A percentile compares a stretch with the other conserved stretches of the same genome.
Evolutionary conservation across 2,888 invertebrate genomes (phyloP).

Genomic region (Drosophila flavopinicola): DNA sequence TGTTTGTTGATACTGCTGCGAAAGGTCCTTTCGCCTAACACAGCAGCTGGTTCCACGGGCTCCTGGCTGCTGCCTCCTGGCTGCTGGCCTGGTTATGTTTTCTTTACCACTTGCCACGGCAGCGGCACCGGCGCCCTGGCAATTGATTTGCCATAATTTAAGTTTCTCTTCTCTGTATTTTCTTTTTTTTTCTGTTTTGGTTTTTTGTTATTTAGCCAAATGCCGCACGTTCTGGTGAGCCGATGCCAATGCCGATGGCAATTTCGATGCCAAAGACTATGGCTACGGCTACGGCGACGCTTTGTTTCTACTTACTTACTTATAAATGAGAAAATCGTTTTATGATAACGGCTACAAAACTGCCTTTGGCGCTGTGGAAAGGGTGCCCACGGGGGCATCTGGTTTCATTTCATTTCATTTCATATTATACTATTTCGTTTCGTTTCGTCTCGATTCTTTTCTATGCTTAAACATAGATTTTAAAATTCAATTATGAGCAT

Average conservation of each 20-base stretch:
- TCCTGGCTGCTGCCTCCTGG: conserved; percentile 6
- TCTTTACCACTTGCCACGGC: conserved; percentile 40
- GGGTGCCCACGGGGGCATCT: conserved; percentile 48
- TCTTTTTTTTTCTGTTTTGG: too few species aligned
- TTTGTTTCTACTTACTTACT: conserved; percentile 49
- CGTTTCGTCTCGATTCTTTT: too few species aligned
- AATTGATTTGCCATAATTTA: conserved; percentile 84
- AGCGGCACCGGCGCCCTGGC: conserved; percentile 48
- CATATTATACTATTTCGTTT: too few species aligned
- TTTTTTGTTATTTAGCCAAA: conserved; percentile 27
- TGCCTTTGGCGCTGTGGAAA: conserved; percentile 2
- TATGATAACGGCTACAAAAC: conserved; percentile 68
- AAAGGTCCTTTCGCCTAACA: conserved; percentile 29
- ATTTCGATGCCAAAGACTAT: background rate
- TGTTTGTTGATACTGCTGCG: conserved; percentile 55
- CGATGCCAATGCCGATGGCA: conserved; percentile 18
- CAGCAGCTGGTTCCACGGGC: conserved; percentile 40
- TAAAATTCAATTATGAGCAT: conserved; percentile 5
- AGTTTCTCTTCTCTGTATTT: too few species aligned
- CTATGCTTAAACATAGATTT: background rate
- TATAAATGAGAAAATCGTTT: conserved; percentile 78
- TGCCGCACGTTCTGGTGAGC: conserved; percentile 49
- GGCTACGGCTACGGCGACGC: conserved; percentile 36
- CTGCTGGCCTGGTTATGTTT: conserved; percentile 54
- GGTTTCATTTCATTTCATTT: conserved; percentile 30